Evolutionary conservation across 2,113 vertebrate genomes (phyloP).

Genomic region (Hippopotamus amphibius): DNA sequence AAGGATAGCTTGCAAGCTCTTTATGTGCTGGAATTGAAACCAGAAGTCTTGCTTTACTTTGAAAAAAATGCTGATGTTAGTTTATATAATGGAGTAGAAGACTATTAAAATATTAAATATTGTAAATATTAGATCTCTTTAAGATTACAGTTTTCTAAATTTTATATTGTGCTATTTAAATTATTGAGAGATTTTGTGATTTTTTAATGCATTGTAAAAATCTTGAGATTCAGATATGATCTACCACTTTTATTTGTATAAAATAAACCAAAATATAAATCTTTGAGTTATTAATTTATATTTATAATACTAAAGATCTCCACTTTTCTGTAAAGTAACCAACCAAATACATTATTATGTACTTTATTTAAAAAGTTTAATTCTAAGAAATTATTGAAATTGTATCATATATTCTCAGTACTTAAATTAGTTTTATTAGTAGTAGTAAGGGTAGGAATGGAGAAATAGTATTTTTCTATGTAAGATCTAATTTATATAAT

Average conservation of each 20-base stretch:
- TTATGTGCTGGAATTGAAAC: background rate
- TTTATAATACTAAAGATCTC: background rate
- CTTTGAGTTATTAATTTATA: background rate
- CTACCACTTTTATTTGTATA: background rate
- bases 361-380: background rate
- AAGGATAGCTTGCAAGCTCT: background rate
- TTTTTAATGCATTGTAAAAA: background rate
- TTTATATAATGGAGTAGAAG: background rate
- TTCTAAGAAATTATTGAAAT: background rate
- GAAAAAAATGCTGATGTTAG: background rate
- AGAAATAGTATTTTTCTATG: background rate
- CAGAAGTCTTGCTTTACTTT: background rate
- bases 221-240: background rate
- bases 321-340: background rate
- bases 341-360: background rate
- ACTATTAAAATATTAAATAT: background rate
- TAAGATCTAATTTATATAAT: background rate
- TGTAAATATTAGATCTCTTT: background rate
- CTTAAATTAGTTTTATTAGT: conserved; percentile 23
- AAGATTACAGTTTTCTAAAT: background rate
- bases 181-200: background rate
- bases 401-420: background rate
- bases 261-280: background rate
- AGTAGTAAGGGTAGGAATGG: background rate
- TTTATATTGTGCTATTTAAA: background rate